Base-by-base conservation (phyloP, 2,797 vertebrate genomes). In the Heliangelus exortis region DNA sequence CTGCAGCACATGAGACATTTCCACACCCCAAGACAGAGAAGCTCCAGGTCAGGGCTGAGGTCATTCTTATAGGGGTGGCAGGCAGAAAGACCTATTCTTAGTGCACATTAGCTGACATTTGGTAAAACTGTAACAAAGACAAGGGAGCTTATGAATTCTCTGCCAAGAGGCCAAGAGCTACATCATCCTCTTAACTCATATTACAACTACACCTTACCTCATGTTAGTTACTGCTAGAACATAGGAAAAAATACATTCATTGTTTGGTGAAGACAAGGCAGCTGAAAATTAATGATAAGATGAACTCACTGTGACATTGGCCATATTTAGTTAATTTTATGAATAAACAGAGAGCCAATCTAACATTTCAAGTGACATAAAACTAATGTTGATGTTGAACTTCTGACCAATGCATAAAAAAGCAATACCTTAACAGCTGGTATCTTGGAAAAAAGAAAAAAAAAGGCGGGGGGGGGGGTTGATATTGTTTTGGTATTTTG, bases 31-130 rank as follows among this genome's bases (percentile, higher is more conserved):
- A 78, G 58, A 72, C 65, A 62, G 26, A 26, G 66, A 76, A 91
- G 61, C 41, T 89, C 31, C 45, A 29, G 67, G 84, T 81, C 88
- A 79, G 51, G 53, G 45, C 62, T 78, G 74, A 82, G 91, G 85
- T 77, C 47, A 39, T 6, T 85, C 31, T 34, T 48, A 39, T 3
- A 2, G 5, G 50, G 54, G 51, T 10, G 1, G 45, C 53, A 74
- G 55, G 55, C 63, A 90, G 69, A 39, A 69, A 66, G 63, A 43
- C 26, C 67, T 92, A 93, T 92, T 94, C 74, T 89, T 89, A 89
- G 69, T 6, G 3, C 54, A 11, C 13, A 71, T 10, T 48, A 91
- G 66, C 76, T 92, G 89, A 92, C 87, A 92, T 92, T 93, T 91
- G 73, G 82, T 87, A 50, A 81, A 89, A 57, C 34, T 0, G 0